Evolutionary conservation across 2,888 invertebrate genomes (phyloP).

Genomic region (Lepidochitona cinerea): DNA sequence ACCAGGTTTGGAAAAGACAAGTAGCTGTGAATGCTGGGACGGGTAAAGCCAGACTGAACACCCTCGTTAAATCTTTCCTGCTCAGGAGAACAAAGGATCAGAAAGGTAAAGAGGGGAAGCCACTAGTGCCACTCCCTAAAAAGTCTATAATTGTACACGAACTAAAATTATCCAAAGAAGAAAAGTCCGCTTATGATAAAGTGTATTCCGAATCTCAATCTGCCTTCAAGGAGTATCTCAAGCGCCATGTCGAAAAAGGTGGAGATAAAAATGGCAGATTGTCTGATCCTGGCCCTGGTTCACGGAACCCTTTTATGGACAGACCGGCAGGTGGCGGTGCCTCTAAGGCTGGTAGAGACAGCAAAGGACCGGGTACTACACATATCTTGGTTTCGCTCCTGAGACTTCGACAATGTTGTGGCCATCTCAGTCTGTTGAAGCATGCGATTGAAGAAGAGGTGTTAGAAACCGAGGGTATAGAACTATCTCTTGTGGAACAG

Average conservation of each 20-base stretch:
- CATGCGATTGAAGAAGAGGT: slow-evolving; percentile 69
- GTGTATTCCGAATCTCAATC: slow-evolving; percentile 72
- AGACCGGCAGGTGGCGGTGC: slow-evolving; percentile 13
- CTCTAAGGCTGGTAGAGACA: not conserved
- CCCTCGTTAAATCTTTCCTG: slow-evolving; percentile 87
- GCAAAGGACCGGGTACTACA: slow-evolving; percentile 33
- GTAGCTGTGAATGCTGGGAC: slow-evolving; percentile 78
- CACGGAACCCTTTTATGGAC: slow-evolving; percentile 25
- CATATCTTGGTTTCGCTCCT: slow-evolving; percentile 81
- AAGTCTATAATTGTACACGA: slow-evolving; percentile 76
- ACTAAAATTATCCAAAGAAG: slow-evolving; percentile 59
- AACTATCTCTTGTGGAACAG: slow-evolving; percentile 62
- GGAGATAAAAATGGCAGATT: not conserved
- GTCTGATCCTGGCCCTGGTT: not conserved
- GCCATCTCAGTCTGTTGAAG: slow-evolving; percentile 88
- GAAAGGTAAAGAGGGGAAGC: slow-evolving; percentile 77
- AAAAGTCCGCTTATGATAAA: slow-evolving; percentile 81
- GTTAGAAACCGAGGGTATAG: slow-evolving; percentile 63
- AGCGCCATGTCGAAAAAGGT: slow-evolving; percentile 60
- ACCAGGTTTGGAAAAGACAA: slow-evolving; percentile 92
- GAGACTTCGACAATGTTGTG: slow-evolving; percentile 89
- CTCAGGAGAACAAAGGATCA: slow-evolving; percentile 90
- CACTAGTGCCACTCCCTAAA: slow-evolving; percentile 76
- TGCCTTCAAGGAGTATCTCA: slow-evolving; percentile 65
- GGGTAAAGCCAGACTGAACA: slow-evolving; percentile 83